phyloP scores from a whole-genome alignment of 2,888 invertebrate species.

The Caenorhabditis drosophilae region DNA sequence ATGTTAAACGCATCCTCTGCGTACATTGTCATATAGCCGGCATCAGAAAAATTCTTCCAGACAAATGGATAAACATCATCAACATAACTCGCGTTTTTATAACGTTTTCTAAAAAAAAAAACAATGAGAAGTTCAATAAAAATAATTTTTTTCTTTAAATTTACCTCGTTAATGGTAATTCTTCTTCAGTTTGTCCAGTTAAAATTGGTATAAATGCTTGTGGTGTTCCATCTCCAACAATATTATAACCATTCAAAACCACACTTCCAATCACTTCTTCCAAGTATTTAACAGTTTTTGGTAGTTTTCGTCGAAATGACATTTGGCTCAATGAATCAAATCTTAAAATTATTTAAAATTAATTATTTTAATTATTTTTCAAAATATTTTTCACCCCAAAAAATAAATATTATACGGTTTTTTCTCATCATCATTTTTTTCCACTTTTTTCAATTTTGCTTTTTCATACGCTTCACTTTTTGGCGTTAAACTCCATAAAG shows the following conservation, averaged over 20 bases:
- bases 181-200: constrained; percentile 70
- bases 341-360: constrained; percentile 67
- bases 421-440: constrained; percentile 9
- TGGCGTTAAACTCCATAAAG: constrained; percentile 21
- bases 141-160: too few relatives aligned
- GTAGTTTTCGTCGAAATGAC: constrained; percentile 81
- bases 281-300: constrained; percentile 79
- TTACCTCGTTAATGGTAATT: constrained; percentile 69
- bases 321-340: constrained; percentile 87
- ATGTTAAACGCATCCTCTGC: constrained; percentile 84
- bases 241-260: constrained; percentile 70
- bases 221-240: constrained; percentile 72
- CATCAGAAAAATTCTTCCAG: constrained; percentile 69
- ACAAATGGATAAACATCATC: constrained; percentile 72
- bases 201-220: constrained; percentile 71
- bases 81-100: constrained; percentile 68
- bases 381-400: constrained; percentile 18
- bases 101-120: constrained; percentile 65
- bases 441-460: too few relatives aligned
- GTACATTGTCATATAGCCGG: constrained; percentile 77
- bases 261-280: constrained; percentile 58
- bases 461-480: constrained; percentile 9
- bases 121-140: not conserved
- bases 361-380: not conserved
- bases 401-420: constrained; percentile 28